Evolutionary conservation across 2,113 vertebrate genomes (phyloP), one percentile per base, ranked within the genome.

Genomic region (Corythaixoides concolor): DNA sequence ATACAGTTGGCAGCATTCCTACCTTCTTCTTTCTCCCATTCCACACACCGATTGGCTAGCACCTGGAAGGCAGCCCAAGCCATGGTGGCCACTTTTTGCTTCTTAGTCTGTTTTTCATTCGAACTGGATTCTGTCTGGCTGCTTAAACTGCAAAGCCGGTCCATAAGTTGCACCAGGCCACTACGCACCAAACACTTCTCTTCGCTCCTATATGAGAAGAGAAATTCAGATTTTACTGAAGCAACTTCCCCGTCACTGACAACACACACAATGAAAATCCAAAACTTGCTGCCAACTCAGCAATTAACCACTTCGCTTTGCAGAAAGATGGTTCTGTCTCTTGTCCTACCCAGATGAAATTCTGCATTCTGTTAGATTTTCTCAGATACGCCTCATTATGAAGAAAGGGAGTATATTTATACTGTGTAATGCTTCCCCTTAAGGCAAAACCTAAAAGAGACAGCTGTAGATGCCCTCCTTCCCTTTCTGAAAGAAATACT

Each of bases 21-120:
- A 99, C 99, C 99, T 99, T 99, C 99, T 35, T 99, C 99, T 84
- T 99, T 99, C 90, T 99, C 99, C 99, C 99, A 99, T 88, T 99
- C 99, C 2, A 99, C 99, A 82, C 99, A 99, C 80, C 99, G 98
- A 88, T 99, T 99, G 96, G 99, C 99, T 24, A 99, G 98, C 96
- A 99, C 99, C 97, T 99, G 99, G 97, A 99, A 99, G 70, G 99
- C 99, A 35, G 99, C 99, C 99, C 99, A 99, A 69, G 99, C 99
- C 99, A 99, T 99, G 50, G 99, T 99, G 86, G 99, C 99, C 89
- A 99, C 99, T 90, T 99, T 99, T 97, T 99, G 99, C 69, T 99
- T 99, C 97, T 98, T 99, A 43, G 99, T 99, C 90, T 99, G 99
- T 39, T 99, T 99, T 96, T 99, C 99, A 58, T 98, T 99, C 5